phyloP scores from a whole-genome alignment of 2,888 invertebrate species.

The Dicyrtoma fusca region DNA sequence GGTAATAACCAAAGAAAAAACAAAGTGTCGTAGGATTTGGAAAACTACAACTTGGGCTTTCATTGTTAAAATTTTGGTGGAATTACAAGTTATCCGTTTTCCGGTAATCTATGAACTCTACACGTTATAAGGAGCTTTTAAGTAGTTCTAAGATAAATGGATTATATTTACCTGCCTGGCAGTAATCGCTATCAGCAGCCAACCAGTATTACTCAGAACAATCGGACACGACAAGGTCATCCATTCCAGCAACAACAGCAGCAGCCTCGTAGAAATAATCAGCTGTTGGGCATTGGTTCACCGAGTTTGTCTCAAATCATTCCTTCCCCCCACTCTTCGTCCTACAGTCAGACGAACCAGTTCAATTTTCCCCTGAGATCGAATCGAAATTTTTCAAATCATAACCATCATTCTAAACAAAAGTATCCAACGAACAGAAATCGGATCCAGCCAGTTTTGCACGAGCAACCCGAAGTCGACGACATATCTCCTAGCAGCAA shows the following conservation, averaged over 20 bases:
- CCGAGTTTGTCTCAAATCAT: too few relatives aligned
- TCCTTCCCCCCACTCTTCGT: too few relatives aligned
- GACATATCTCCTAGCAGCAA: neutral
- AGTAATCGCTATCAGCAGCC: conserved; percentile 1
- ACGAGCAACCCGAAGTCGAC: neutral
- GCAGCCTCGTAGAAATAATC: neutral
- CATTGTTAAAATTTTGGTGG: too few relatives aligned
- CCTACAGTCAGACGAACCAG: neutral
- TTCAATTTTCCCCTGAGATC: conserved; percentile 27
- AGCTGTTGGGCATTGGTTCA: too few relatives aligned
- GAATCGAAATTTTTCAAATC: conserved; percentile 1
- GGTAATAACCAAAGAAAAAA: too few relatives aligned
- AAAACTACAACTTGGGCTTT: too few relatives aligned
- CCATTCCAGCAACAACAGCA: conserved; percentile 8
- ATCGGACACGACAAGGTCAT: neutral
- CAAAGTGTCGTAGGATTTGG: too few relatives aligned
- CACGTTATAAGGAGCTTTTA: too few relatives aligned
- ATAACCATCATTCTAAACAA: neutral
- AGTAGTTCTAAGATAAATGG: conserved; percentile 1
- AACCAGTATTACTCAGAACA: neutral
- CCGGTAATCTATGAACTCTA: too few relatives aligned
- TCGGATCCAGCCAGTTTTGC: neutral
- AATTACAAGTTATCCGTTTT: too few relatives aligned
- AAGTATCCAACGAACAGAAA: neutral
- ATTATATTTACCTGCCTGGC: conserved; percentile 2